Base-by-base conservation (phyloP, 2,113 vertebrate genomes). In the Pseudorectes ferrugineus region DNA sequence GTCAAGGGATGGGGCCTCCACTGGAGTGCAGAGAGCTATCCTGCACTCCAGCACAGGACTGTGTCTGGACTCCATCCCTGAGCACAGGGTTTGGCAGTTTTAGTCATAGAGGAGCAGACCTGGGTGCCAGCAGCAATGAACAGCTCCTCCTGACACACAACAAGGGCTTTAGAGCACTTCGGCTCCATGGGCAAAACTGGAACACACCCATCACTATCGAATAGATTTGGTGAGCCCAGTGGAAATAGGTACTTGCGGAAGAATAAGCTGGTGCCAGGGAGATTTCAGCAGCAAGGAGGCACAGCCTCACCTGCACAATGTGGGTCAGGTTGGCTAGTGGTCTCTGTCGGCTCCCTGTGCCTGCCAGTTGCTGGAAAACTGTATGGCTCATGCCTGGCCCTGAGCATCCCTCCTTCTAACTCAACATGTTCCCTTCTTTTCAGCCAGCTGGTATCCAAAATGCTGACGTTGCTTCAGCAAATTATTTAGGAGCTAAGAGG, bases 301-400 rank as follows among this genome's bases (percentile, higher is more conserved):
- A 82, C 12, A 6, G 66, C 82, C 76, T 96, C 63, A 82, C 72
- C 80, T 68, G 45, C n/a, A 35, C 46, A 5, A 3, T 55, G 68
- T 71, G 38, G 45, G 25, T 91, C 21, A 23, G 58, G 48, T 26
- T 76, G 63, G 15, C 25, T 52, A 23, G 5, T 59, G 38, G 43
- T 78, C 36, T 55, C 18, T 3, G 1, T 13, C 0, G 0, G 31
- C 31, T 86, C 25, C 58, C 35, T 91, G 83, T 96, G 79, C 59
- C 80, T 96, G 58, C 76, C 9, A 6, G 96, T 96, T 97, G 81
- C 97, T 91, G 87, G 94, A 96, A 97, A 97, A 96, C 95, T 63
- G 26, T 21, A 10, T 9, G 20, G 28, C 42, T 78, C 0, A 0
- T 9, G 8, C 38, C 52, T 63, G 26, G 28, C 21, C 26, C 38